Evolutionary conservation across 2,113 vertebrate species (phyloP).

Genomic region (Maccullochella peelii): DNA sequence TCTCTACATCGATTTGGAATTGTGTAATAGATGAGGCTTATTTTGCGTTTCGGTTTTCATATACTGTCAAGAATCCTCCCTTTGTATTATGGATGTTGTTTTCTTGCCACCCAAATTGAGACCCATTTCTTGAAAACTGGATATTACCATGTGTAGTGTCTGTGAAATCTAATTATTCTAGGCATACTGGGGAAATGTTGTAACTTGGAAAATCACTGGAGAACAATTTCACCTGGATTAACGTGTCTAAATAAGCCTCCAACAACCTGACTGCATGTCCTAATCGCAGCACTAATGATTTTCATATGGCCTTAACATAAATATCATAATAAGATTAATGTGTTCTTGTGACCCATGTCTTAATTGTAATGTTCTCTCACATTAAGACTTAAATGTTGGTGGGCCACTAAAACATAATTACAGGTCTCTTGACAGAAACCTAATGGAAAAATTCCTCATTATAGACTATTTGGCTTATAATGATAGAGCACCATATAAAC

Average conservation of each 20-base stretch:
- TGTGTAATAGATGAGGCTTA: too few relatives aligned
- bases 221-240: slow-evolving; percentile 28
- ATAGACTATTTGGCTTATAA: slow-evolving; percentile 11
- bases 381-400: slow-evolving; percentile 35
- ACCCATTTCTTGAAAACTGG: neutral
- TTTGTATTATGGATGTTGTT: neutral
- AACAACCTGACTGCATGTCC: slow-evolving; percentile 17
- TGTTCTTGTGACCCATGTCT: slow-evolving; percentile 41
- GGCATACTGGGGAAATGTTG: slow-evolving; percentile 11
- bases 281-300: slow-evolving; percentile 44
- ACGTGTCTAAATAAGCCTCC: slow-evolving; percentile 35
- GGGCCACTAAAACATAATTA: neutral
- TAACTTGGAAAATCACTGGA: neutral
- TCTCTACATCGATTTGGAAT: neutral
- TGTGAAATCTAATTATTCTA: slow-evolving; percentile 14
- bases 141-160: neutral
- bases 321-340: slow-evolving; percentile 52
- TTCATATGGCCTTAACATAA: slow-evolving; percentile 42
- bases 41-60: neutral
- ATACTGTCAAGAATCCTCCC: neutral
- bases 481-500: neutral
- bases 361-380: slow-evolving; percentile 46
- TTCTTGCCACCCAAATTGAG: neutral
- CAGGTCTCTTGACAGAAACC: slow-evolving; percentile 1
- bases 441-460: slow-evolving; percentile 29